Conservation (phyloP, 1,140 invertebrate species). For the Hylaeus volcanicus region DNA sequence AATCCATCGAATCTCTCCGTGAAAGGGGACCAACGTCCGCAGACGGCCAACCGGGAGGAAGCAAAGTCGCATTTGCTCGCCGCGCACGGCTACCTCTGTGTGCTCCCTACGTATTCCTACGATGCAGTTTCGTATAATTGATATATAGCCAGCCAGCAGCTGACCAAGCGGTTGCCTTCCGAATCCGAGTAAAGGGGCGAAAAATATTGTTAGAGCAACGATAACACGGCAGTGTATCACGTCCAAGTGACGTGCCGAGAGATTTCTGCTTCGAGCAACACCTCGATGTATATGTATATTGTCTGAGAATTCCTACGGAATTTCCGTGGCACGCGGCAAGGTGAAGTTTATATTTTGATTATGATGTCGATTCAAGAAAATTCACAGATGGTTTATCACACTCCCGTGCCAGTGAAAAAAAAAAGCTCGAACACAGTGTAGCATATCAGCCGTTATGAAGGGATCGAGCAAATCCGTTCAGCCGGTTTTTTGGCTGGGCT, state of each 20-base stretch:
- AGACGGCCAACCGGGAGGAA: conserved; percentile 19
- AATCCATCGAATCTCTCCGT: conserved; percentile 52
- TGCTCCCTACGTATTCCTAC: conserved; percentile 47
- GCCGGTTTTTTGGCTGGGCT: background rate
- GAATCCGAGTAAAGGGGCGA: conserved; percentile 12
- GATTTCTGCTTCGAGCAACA: too few species aligned
- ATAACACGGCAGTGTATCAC: conserved; percentile 51
- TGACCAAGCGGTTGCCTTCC: conserved; percentile 50
- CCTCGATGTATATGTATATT: too few species aligned
- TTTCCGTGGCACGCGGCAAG: too few species aligned
- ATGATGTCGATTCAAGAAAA: background rate
- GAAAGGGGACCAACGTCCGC: conserved; percentile 35
- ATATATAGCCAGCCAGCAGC: conserved; percentile 41
- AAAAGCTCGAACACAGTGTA: background rate
- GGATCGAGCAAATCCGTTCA: conserved; percentile 3
- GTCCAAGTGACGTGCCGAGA: too few species aligned
- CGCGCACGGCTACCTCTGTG: background rate
- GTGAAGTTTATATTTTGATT: background rate
- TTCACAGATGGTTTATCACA: background rate
- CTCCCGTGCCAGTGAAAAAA: background rate
- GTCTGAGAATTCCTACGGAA: too few species aligned
- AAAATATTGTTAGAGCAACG: conserved; percentile 46
- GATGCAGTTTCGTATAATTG: conserved; percentile 51
- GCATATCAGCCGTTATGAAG: background rate
- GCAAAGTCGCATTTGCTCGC: conserved; percentile 46